Evolutionary conservation across 2,113 vertebrate genomes (phyloP).

Genomic region (Eulacestoma nigropectus): DNA sequence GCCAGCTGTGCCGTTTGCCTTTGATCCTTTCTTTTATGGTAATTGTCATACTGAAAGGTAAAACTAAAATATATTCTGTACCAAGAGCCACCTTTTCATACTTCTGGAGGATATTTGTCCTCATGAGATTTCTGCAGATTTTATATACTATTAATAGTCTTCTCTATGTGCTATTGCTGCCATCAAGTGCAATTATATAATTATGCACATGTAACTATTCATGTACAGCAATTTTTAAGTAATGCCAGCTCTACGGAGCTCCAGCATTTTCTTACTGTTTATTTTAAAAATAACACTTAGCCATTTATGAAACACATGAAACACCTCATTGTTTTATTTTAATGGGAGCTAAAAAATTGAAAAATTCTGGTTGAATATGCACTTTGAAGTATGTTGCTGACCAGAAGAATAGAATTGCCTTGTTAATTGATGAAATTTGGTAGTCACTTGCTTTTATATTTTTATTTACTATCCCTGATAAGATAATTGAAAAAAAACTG

Average conservation of each 20-base stretch:
- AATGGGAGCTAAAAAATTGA: neutral
- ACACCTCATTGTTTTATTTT: neutral
- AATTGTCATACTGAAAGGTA: conserved; percentile 47
- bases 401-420: neutral
- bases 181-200: conserved; percentile 68
- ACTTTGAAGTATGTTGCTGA: neutral
- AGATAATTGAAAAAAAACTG: neutral
- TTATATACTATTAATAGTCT: conserved; percentile 30
- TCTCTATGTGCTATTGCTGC: conserved; percentile 59
- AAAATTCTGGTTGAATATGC: neutral
- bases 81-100: conserved; percentile 7
- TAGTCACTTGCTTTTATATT: neutral
- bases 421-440: neutral
- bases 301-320: neutral
- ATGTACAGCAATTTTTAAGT: conserved; percentile 19
- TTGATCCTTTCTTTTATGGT: conserved; percentile 54
- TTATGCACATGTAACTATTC: conserved; percentile 41
- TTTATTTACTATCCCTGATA: neutral
- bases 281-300: neutral
- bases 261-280: neutral
- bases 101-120: conserved; percentile 2
- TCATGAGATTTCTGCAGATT: neutral
- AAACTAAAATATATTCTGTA: conserved; percentile 46
- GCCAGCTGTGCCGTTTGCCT: conserved; percentile 47
- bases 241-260: neutral